These are phyloP conservation scores for Drosophila burlai DNA, from an alignment of 1,140 invertebrate genomes.

Conservation along the genomic window DNA sequence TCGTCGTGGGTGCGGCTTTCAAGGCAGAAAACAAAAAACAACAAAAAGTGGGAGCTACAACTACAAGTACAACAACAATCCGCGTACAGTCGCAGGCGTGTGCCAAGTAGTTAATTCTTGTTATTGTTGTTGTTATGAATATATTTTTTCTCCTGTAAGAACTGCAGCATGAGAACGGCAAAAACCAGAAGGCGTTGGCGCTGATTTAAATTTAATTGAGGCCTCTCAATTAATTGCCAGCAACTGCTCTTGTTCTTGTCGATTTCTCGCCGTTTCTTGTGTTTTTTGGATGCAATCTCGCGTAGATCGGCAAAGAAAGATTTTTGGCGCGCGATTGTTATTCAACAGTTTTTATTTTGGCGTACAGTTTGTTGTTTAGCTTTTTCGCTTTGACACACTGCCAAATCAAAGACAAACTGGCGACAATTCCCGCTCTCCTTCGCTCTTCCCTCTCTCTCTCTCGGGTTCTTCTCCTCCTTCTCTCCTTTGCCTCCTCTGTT, in stretches of 20 bases:
- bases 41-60: conserved; percentile 36
- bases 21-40: conserved; percentile 28
- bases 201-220: conserved; percentile 78
- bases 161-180: conserved; percentile 34
- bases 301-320: conserved; percentile 12
- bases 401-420: conserved; percentile 63
- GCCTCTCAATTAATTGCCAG: conserved; percentile 75
- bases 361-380: conserved; percentile 50
- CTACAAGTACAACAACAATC: conserved; percentile 19
- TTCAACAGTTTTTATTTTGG: conserved; percentile 58
- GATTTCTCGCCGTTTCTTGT: conserved; percentile 4
- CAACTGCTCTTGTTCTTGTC: conserved; percentile 38
- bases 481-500: not conserved
- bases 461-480: not conserved
- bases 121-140: conserved; percentile 36
- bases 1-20: conserved; percentile 69
- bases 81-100: conserved; percentile 72
- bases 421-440: conserved; percentile 19
- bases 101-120: conserved; percentile 63
- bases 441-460: conserved; percentile 5
- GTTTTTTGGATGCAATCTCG: conserved; percentile 35
- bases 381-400: conserved; percentile 48
- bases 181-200: conserved; percentile 62
- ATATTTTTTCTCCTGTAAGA: conserved; percentile 7
- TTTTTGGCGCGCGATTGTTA: conserved; percentile 75